phyloP scores from a whole-genome alignment of 2,888 invertebrate genomes.

The Julus scanicus region DNA sequence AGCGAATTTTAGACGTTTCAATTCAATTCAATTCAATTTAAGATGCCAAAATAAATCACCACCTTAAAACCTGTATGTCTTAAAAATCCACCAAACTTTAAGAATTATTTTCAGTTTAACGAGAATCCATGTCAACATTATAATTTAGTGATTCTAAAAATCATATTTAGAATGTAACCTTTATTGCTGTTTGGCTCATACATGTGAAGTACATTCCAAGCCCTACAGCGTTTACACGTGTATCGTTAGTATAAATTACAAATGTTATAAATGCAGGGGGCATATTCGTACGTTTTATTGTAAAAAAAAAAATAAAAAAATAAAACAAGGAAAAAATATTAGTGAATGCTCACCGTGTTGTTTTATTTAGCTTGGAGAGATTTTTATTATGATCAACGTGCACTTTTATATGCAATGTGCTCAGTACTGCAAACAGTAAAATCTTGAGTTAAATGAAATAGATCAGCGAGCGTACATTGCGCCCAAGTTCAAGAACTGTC shows the following conservation, averaged over 20 bases:
- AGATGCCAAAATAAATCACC: too few species aligned
- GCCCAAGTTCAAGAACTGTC: conserved; percentile 45
- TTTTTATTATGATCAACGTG: conserved; percentile 31
- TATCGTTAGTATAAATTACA: neutral
- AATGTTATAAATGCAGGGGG: neutral
- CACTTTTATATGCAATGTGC: conserved; percentile 10
- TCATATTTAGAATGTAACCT: neutral
- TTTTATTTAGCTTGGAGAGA: conserved; percentile 23
- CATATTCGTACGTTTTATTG: neutral
- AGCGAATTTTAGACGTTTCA: too few species aligned
- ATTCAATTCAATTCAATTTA: too few species aligned
- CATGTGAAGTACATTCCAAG: too few species aligned
- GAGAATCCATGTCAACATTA: neutral
- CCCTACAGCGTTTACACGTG: neutral
- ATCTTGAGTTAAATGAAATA: conserved; percentile 40
- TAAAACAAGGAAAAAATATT: conserved; percentile 12
- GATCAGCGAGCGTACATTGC: conserved; percentile 28
- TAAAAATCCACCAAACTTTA: too few species aligned
- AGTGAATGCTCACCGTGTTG: neutral
- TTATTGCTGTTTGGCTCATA: neutral
- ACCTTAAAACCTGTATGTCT: too few species aligned
- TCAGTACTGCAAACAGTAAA: conserved; percentile 24
- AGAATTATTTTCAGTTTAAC: too few species aligned
- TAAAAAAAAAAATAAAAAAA: neutral
- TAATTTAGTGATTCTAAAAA: neutral